Evolutionary conservation across 1,140 invertebrate genomes (phyloP), one percentile per base, ranked within the genome.

Genomic region (Drosophila pseudoananassae): DNA sequence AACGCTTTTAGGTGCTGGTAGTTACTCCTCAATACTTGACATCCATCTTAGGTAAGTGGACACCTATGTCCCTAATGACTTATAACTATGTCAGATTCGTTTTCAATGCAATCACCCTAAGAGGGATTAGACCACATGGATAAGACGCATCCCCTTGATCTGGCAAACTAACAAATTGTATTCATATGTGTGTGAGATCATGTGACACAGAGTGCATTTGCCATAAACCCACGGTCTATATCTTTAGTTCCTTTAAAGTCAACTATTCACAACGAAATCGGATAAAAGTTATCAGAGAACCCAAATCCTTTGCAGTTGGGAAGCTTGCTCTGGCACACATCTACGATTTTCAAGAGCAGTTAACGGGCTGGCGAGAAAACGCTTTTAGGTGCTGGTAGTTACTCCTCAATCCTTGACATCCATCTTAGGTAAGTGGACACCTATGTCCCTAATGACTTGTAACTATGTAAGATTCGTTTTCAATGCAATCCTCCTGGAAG

Each of bases 181-280:
- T 38, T 83, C 83, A 87, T 76, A 88, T 57, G 65, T 52, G 49
- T 53, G 3, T 15, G 0, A 0, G 17, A 20, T 80, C 71, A 72
- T 58, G 83, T 88, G 75, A 88, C 83, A 88, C 83, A 87, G 83
- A 87, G 83, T 87, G 82, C 83, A 61, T 76, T 82, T 87, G 82
- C 82, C 31, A 17, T 17, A 17, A 20, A 20, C 20, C 20, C 2
- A 20, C 1, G 1, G 3, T 20, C 20, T 20, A 20, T 20, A 20
- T 1, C 20, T 20, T 20, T 20, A 20, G 20, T 20, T 20, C 20
- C 20, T 20, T 20, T 20, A 1, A 2, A n/a, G n/a, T 20, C 20
- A 20, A 20, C 20, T 20, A 20, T 49, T 43, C 47, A 66, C 69
- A 72, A 58, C 33, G 46, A 49, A 61, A 61, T 52, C 60, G 55